Conservation (phyloP, 2,113 vertebrate species). For the Coptodon rendalli region DNA sequence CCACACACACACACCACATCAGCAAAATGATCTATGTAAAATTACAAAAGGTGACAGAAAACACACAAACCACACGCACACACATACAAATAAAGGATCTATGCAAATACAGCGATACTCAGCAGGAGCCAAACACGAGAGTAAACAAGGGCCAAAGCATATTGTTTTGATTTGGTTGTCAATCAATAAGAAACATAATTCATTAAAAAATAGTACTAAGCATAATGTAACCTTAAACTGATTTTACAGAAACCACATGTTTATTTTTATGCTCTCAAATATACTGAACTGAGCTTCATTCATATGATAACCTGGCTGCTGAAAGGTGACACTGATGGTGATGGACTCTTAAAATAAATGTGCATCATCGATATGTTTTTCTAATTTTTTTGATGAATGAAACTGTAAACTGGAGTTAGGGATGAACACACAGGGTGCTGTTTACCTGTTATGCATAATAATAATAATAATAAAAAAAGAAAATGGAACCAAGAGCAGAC, state of each 20-base stretch:
- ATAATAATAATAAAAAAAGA: background rate
- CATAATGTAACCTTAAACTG: background rate
- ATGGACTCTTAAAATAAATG: background rate
- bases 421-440: background rate
- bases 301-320: background rate
- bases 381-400: background rate
- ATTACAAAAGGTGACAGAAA: background rate
- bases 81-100: background rate
- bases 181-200: background rate
- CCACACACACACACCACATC: background rate
- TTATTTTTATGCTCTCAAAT: background rate
- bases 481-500: background rate
- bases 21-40: background rate
- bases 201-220: background rate
- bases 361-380: background rate
- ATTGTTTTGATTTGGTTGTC: background rate
- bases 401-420: background rate
- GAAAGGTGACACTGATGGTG: background rate
- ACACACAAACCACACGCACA: background rate
- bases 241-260: background rate
- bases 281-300: background rate
- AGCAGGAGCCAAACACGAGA: background rate
- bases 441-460: background rate
- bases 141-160: background rate
- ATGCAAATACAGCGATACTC: background rate